Conservation (phyloP, 2,113 vertebrate species). For the Seriola rivoliana region DNA sequence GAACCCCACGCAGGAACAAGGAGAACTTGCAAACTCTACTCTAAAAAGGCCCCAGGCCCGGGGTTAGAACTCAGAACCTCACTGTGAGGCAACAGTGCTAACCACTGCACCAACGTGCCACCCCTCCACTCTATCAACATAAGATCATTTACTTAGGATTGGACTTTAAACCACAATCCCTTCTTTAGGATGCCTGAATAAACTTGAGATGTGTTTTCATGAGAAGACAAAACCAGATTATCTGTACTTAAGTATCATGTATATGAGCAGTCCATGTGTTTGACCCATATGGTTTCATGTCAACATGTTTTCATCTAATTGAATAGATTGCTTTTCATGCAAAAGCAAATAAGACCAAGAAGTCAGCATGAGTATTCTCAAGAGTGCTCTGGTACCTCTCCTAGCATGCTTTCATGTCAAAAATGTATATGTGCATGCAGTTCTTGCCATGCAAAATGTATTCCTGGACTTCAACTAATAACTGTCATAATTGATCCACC, state of each 20-base stretch:
- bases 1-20: no score
- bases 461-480: not conserved
- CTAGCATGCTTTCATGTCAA: not conserved
- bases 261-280: not conserved
- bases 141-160: not conserved
- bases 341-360: not conserved
- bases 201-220: not conserved
- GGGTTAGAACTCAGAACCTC: no score
- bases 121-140: not conserved
- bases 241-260: not conserved
- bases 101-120: no score
- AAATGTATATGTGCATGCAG: not conserved
- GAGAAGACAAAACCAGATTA: no score
- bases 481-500: not conserved
- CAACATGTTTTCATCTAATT: not conserved
- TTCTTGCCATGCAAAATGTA: not conserved
- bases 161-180: not conserved
- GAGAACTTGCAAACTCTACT: no score
- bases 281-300: not conserved
- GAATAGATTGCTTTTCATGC: conserved; percentile 3
- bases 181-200: no score
- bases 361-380: not conserved
- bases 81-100: no score
- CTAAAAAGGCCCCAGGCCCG: no score
- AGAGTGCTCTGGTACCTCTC: not conserved